Conservation (phyloP, 2,888 invertebrate genomes). For the Scaptomyza polygonia region DNA sequence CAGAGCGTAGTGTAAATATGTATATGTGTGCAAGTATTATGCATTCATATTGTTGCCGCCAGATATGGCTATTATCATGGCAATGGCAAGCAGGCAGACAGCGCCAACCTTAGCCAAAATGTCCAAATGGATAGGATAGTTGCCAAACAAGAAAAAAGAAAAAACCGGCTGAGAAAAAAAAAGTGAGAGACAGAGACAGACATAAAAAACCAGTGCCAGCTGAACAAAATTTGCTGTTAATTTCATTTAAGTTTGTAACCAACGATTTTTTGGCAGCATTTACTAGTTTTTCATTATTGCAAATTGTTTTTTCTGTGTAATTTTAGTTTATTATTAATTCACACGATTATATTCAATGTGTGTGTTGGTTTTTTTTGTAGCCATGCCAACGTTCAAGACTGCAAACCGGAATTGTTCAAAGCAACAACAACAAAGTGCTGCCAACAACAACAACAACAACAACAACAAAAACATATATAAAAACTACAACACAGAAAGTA, state of each 20-base stretch:
- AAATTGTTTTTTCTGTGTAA: slow-evolving; percentile 61
- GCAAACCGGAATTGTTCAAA: slow-evolving; percentile 72
- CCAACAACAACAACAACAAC: slow-evolving; percentile 46
- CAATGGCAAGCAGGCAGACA: slow-evolving; percentile 34
- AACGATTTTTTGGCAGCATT: slow-evolving; percentile 39
- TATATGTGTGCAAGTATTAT: slow-evolving; percentile 1
- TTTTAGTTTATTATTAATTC: slow-evolving; percentile 41
- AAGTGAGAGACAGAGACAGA: background rate
- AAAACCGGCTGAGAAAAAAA: background rate
- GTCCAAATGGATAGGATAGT: slow-evolving; percentile 54
- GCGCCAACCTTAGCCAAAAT: slow-evolving; percentile 40
- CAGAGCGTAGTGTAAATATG: slow-evolving; percentile 22
- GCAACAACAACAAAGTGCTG: slow-evolving; percentile 61
- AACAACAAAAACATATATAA: slow-evolving; percentile 16
- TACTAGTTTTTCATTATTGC: background rate
- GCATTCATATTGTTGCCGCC: slow-evolving; percentile 56
- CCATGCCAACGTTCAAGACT: slow-evolving; percentile 72
- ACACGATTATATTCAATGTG: slow-evolving; percentile 42
- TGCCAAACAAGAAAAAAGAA: slow-evolving; percentile 62
- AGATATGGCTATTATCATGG: slow-evolving; percentile 60
- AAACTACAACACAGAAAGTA: slow-evolving; percentile 12
- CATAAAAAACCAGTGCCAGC: slow-evolving; percentile 10
- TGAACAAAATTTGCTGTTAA: slow-evolving; percentile 54
- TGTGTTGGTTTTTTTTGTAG: slow-evolving; percentile 58
- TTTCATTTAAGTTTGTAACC: slow-evolving; percentile 52